These are phyloP conservation scores for Enteromius treurensis DNA, from an alignment of 2,797 vertebrate genomes.

Conservation along the genomic window DNA sequence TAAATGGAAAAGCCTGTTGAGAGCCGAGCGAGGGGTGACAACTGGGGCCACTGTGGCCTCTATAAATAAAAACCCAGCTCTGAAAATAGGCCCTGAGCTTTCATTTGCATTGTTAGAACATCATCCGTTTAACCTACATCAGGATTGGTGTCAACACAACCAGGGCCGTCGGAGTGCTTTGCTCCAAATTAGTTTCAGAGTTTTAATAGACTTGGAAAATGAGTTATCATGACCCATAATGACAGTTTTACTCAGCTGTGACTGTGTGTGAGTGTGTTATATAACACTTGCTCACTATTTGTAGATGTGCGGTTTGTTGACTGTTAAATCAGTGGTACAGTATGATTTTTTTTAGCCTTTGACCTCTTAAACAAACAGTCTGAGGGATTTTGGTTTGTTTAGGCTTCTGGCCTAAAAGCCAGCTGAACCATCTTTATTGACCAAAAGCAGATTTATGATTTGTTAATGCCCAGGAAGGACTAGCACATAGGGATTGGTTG, in stretches of 20 bases:
- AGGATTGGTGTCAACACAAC: slow-evolving; percentile 64
- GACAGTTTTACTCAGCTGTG: slow-evolving; percentile 12
- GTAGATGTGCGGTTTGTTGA: background rate
- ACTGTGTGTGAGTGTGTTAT: background rate
- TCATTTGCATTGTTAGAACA: slow-evolving; percentile 68
- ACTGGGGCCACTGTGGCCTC: slow-evolving; percentile 67
- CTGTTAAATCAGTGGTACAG: background rate
- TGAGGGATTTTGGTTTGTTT: background rate
- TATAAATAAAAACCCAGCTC: slow-evolving; percentile 74
- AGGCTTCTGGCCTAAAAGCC: slow-evolving; percentile 2
- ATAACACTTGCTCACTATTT: background rate
- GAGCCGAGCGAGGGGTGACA: slow-evolving; percentile 65
- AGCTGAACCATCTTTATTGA: slow-evolving; percentile 15
- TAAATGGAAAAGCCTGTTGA: slow-evolving; percentile 52
- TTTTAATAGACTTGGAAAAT: slow-evolving; percentile 68
- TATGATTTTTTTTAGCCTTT: background rate
- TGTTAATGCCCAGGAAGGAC: background rate
- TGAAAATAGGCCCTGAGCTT: slow-evolving; percentile 76
- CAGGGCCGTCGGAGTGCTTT: slow-evolving; percentile 44
- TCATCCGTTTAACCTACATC: slow-evolving; percentile 78
- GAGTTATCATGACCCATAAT: slow-evolving; percentile 55
- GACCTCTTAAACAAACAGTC: slow-evolving; percentile 5
- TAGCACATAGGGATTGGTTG: background rate
- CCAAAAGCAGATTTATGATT: background rate
- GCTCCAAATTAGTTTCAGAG: slow-evolving; percentile 68